Conservation (phyloP, 2,888 invertebrate genomes). For the Macropis europaea region DNA sequence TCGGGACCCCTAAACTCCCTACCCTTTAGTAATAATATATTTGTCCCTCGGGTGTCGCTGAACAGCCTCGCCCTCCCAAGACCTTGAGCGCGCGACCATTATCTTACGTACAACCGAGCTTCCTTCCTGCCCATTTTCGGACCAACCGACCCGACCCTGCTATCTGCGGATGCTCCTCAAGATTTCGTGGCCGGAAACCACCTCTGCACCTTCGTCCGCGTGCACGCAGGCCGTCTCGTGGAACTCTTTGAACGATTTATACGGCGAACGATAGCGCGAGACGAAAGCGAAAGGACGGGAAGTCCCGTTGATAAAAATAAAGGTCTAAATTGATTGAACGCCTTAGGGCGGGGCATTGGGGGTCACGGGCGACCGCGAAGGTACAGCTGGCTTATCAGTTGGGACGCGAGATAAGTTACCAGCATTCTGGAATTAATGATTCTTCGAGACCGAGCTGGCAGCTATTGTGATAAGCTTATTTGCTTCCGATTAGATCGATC, state of each 20-base stretch:
- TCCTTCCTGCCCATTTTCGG: slow-evolving; percentile 43
- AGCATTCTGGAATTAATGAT: too few relatives aligned
- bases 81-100: slow-evolving; percentile 70
- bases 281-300: slow-evolving; percentile 22
- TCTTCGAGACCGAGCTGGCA: too few relatives aligned
- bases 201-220: slow-evolving; percentile 27
- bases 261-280: slow-evolving; percentile 1
- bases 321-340: slow-evolving; percentile 40
- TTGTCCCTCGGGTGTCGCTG: slow-evolving; percentile 75
- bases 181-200: slow-evolving; percentile 43
- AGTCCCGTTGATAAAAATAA: background rate
- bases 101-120: slow-evolving; percentile 65
- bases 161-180: slow-evolving; percentile 40
- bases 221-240: background rate
- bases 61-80: slow-evolving; percentile 62
- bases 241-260: slow-evolving; percentile 44
- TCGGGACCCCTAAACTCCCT: slow-evolving; percentile 68
- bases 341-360: slow-evolving; percentile 16
- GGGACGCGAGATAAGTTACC: too few relatives aligned
- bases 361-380: too few relatives aligned
- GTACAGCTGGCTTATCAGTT: too few relatives aligned
- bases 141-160: slow-evolving; percentile 1
- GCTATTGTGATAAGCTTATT: too few relatives aligned
- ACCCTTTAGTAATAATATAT: slow-evolving; percentile 77
- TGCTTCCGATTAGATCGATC: too few relatives aligned